These are phyloP conservation scores for Malacoctenus gilli DNA, from an alignment of 2,797 vertebrate genomes.

Conservation along the genomic window DNA sequence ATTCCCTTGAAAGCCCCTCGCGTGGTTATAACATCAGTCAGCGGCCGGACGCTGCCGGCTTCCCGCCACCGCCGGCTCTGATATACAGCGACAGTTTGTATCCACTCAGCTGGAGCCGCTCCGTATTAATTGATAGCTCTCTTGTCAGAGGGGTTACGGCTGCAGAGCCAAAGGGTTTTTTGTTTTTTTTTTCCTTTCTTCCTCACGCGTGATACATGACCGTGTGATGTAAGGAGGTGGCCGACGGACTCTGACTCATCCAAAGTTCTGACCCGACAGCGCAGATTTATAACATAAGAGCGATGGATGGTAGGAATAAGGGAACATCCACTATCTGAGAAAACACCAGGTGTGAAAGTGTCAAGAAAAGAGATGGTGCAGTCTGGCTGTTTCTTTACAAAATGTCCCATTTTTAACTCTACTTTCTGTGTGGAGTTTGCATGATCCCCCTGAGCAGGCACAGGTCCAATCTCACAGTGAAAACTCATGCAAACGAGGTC, in stretches of 20 bases:
- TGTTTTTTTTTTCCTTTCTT: no score
- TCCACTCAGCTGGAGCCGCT: conserved; percentile 30
- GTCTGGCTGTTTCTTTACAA: no score
- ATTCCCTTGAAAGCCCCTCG: conserved; percentile 71
- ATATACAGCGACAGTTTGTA: conserved; percentile 44
- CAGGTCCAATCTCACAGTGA: no score
- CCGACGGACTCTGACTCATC: conserved; percentile 35
- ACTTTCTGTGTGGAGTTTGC: no score
- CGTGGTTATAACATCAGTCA: conserved; percentile 62
- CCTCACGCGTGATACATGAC: conserved; percentile 43
- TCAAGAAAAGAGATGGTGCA: no score
- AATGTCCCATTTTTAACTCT: no score
- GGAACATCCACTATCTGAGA: conserved; percentile 10
- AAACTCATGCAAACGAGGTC: no score
- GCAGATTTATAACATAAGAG: conserved; percentile 46
- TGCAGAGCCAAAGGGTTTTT: conserved; percentile 32
- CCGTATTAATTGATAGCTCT: conserved; percentile 54
- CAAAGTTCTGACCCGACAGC: conserved; percentile 19
- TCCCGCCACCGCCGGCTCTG: conserved; percentile 28
- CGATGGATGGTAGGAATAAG: conserved; percentile 12
- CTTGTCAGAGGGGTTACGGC: conserved; percentile 39
- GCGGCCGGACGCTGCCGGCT: conserved; percentile 32
- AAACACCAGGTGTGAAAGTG: background rate
- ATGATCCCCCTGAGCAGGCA: no score
- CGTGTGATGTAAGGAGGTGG: conserved; percentile 40